Conservation (phyloP, 1,140 invertebrate species). For the Drosophila persimilis region DNA sequence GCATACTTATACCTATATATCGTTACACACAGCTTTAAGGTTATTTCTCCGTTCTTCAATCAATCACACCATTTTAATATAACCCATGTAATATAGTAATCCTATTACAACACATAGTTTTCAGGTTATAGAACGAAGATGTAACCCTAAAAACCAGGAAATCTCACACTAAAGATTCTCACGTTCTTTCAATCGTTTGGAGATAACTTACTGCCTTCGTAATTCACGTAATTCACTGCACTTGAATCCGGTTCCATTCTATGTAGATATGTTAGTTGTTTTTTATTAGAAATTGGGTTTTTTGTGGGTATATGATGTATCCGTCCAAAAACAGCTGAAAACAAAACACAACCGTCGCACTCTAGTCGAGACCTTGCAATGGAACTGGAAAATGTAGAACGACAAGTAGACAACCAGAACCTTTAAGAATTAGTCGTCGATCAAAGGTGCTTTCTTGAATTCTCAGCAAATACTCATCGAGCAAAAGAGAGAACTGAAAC, state of each 20-base stretch:
- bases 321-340: slow-evolving; percentile 10
- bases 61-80: slow-evolving; percentile 9
- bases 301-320: slow-evolving; percentile 9
- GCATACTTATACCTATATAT: too few species aligned
- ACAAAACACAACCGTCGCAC: slow-evolving; percentile 59
- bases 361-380: slow-evolving; percentile 61
- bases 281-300: not conserved
- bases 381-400: slow-evolving; percentile 45
- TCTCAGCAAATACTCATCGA: slow-evolving; percentile 12
- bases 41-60: not conserved
- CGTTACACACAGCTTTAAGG: too few species aligned
- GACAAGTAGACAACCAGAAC: slow-evolving; percentile 34
- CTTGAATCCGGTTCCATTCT: slow-evolving; percentile 53
- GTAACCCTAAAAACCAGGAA: not conserved
- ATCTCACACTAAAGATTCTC: slow-evolving; percentile 4
- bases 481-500: slow-evolving; percentile 16
- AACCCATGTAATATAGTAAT: not conserved
- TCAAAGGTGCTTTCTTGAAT: slow-evolving; percentile 57
- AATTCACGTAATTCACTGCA: slow-evolving; percentile 38
- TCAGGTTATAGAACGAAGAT: not conserved
- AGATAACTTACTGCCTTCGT: slow-evolving; percentile 55
- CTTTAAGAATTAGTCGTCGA: slow-evolving; percentile 36
- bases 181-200: not conserved
- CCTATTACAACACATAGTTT: not conserved
- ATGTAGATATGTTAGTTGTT: not conserved